Evolutionary conservation across 2,888 invertebrate species (phyloP).

Genomic region (Phania funesta): DNA sequence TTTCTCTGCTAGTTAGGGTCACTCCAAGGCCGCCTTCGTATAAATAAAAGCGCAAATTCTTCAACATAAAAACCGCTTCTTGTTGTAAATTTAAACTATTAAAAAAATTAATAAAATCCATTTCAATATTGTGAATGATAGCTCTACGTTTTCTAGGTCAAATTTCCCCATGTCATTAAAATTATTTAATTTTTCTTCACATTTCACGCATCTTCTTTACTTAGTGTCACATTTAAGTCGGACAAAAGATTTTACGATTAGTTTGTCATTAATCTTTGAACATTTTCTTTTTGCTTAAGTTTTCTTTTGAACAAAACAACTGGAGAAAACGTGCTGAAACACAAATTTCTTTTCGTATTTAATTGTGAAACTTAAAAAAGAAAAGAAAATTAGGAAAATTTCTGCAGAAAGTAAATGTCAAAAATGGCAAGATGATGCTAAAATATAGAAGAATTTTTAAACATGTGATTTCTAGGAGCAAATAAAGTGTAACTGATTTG

Average conservation of each 20-base stretch:
- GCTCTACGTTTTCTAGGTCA: not conserved
- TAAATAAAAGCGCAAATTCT: not conserved
- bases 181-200: not conserved
- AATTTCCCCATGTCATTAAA: conserved; percentile 1
- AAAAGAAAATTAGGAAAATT: too few species aligned
- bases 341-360: conserved; percentile 18
- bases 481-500: not conserved
- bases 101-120: not conserved
- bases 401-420: conserved; percentile 48
- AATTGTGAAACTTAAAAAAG: conserved; percentile 17
- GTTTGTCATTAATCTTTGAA: conserved; percentile 18
- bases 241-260: conserved; percentile 7
- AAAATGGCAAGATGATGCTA: conserved; percentile 42
- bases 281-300: not conserved
- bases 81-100: not conserved
- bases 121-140: not conserved
- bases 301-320: not conserved
- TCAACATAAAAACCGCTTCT: not conserved
- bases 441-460: conserved; percentile 2
- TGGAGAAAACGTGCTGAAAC: conserved; percentile 44
- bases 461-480: not conserved
- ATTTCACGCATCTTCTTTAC: not conserved
- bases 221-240: conserved; percentile 1
- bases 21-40: too few species aligned
- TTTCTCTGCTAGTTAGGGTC: too few species aligned